Evolutionary conservation across 2,888 invertebrate species (phyloP).

Genomic region (Isotomurus palustris): DNA sequence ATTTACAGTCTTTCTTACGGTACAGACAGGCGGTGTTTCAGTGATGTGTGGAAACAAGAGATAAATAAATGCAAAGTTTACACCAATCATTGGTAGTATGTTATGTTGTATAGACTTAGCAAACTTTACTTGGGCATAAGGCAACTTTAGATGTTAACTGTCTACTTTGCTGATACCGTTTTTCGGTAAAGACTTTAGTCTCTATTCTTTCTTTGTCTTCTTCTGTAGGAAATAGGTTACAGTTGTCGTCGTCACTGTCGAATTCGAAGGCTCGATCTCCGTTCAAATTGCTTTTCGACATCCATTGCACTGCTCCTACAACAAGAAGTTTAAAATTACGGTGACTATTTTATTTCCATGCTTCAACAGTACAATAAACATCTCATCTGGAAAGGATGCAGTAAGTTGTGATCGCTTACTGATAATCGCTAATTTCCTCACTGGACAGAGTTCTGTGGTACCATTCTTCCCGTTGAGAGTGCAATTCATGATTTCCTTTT

Average conservation of each 20-base stretch:
- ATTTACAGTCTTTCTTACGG: too few species aligned
- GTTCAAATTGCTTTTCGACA: conserved; percentile 11
- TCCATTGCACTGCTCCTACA: conserved; percentile 26
- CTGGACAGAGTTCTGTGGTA: conserved; percentile 27
- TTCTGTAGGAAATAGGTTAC: conserved; percentile 26
- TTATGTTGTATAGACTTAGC: too few species aligned
- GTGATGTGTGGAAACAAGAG: too few species aligned
- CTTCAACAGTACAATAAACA: too few species aligned
- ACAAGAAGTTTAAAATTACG: background rate
- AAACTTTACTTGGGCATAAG: too few species aligned
- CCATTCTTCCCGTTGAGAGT: conserved; percentile 34
- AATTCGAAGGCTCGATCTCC: conserved; percentile 10
- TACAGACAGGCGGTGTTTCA: too few species aligned
- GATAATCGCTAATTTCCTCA: conserved; percentile 29
- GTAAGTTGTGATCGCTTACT: conserved; percentile 20
- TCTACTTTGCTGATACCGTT: conserved; percentile 30
- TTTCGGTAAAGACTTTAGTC: conserved; percentile 33
- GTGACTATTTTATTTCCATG: background rate
- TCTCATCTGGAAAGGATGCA: too few species aligned
- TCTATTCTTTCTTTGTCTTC: conserved; percentile 34
- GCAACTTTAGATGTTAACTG: background rate
- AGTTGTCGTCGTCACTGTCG: conserved; percentile 17
- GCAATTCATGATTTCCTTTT: conserved; percentile 25
- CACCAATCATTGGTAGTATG: too few species aligned
- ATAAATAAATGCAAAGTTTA: too few species aligned